Evolutionary conservation across 2,797 vertebrate species (phyloP), one percentile per base, ranked within the genome.

Genomic region (Dendrocincla tyrannina): DNA sequence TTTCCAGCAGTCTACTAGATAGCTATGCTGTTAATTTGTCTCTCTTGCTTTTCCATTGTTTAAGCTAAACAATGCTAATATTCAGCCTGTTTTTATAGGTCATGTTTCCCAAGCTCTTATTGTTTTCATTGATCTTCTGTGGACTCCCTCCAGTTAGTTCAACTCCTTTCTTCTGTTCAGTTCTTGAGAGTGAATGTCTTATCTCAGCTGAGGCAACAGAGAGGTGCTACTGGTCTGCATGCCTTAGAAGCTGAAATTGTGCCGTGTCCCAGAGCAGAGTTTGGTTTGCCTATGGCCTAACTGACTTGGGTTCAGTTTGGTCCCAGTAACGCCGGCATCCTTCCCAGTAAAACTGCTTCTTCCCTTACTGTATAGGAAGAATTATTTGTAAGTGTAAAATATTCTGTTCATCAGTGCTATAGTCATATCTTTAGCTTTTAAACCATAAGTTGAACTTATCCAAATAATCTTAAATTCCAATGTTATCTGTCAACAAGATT

Each of bases 11-110:
- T 28, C 62, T 86, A 10, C 75, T 88, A 85, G 67, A 80, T 39
- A 91, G 68, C 15, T 91, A 67, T 46, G n/a, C n/a, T 84, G 62
- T 68, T 94, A 37, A 73, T 86, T 92, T 91, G 72, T 77, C 33
- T 81, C 41, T 93, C 50, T 89, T 80, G 39, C 30, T 75, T 91
- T 95, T 68, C 58, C 35, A 62, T 78, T 92, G 62, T 95, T 95
- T 89, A 58, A 91, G 39, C 37, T 47, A 78, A 83, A 81, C 68
- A 93, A 75, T 66, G 33, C 62, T 58, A 62, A 62, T 84, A 88
- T 55, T 81, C 73, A 88, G 30, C 50, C 50, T 84, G 88, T 58
- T 62, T 81, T 74, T 47, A 13, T 41, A 75, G 53, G 25, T 76
- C 58, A 46, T 77, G 42, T 95, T 95, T 92, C 91, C 58, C 42